These are phyloP conservation scores for Drosophila pallidifrons DNA, from an alignment of 1,140 invertebrate species.

Conservation along the genomic window DNA sequence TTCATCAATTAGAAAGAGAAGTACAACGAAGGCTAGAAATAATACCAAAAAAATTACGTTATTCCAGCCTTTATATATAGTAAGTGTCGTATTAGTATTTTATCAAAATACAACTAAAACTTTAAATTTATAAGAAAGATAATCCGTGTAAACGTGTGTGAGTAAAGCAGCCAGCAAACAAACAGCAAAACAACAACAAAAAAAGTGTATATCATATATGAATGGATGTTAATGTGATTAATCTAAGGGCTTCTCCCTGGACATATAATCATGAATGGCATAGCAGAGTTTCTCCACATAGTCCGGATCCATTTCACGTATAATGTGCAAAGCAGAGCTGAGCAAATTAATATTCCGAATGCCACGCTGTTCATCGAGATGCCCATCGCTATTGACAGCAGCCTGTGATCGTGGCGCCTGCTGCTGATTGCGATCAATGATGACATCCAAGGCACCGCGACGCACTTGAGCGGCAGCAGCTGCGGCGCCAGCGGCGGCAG, in stretches of 20 bases:
- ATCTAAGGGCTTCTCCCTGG: not conserved
- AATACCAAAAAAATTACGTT: too few species aligned
- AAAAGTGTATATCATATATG: too few species aligned
- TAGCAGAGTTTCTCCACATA: constrained; percentile 24
- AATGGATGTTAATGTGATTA: not conserved
- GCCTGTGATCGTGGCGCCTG: too few species aligned
- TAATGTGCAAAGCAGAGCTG: constrained; percentile 2
- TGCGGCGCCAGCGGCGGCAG: not conserved
- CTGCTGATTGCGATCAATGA: not conserved
- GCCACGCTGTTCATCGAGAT: not conserved
- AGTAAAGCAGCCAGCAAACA: too few species aligned
- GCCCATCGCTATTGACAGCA: not conserved
- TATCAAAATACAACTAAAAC: not conserved
- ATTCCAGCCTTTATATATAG: not conserved
- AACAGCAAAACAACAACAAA: too few species aligned
- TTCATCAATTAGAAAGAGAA: too few species aligned
- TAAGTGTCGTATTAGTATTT: not conserved
- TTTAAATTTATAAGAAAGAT: not conserved
- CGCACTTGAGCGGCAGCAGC: not conserved
- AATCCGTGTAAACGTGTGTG: not conserved
- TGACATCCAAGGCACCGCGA: not conserved
- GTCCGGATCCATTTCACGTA: constrained; percentile 32
- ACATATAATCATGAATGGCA: constrained; percentile 29
- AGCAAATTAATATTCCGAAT: constrained; percentile 24
- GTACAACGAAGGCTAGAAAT: too few species aligned